Evolutionary conservation across 2,797 vertebrate genomes (phyloP), one percentile per base, ranked within the genome.

Genomic region (Acanthis flammea): DNA sequence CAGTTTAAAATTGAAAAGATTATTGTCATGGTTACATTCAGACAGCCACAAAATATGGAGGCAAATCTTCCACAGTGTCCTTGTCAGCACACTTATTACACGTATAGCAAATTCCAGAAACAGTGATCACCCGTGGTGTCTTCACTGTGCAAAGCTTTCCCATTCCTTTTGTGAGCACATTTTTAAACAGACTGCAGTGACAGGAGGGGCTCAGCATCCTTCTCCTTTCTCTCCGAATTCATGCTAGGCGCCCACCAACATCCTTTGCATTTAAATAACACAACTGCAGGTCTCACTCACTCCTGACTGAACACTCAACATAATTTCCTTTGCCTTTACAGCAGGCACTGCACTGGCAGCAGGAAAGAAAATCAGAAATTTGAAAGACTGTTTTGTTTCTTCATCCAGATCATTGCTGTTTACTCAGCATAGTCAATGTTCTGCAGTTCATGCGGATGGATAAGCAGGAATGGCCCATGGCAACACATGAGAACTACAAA

Each of bases 111-210:
- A 73, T 82, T 91, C 42, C 75, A 82, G 61, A 95, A 92, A 62
- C 31, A 92, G 93, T 57, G 71, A 53, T 71, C 86, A 87, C 28
- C 14, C 28, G 33, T n/a, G 37, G 51, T 89, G 35, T 90, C 77
- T 67, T 86, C 60, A 44, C 71, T 83, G 65, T 50, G 21, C 28
- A 77, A 80, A 57, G 19, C n/a, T 74, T 90, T 92, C 81, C 41
- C 62, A 48, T 33, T 37, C 47, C 25, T 60, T 84, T 75, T 50
- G 63, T n/a, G 37, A 94, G 84, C 37, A 65, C 15, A 4, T 77
- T 92, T 97, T 94, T 92, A 97, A 97, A 92, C 97, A 98, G 93
- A 96, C 95, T 98, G 94, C 92, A 96, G 94, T 94, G 97, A 97
- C 96, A 98, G 97, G 96, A 98, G 97, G 94, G 94, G 92, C 92